Conservation (phyloP, 2,888 invertebrate species). For the Pogonocherus hispidulus region DNA sequence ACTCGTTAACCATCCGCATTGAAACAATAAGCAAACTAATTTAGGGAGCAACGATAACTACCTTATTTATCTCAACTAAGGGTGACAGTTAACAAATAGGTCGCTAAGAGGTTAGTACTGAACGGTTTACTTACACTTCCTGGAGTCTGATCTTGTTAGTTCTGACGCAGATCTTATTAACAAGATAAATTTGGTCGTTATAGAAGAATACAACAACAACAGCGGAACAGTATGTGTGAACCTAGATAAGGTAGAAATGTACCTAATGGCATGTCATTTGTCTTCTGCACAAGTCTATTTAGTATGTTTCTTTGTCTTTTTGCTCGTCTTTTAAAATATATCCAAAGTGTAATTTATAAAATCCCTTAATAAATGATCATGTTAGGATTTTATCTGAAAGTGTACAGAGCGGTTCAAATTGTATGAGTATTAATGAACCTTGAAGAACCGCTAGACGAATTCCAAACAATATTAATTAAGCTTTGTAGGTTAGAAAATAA, state of each 20-base stretch:
- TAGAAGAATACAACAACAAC: constrained; percentile 34
- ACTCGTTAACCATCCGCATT: constrained; percentile 16
- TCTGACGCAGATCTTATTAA: constrained; percentile 64
- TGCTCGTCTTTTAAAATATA: no score
- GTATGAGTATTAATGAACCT: no score
- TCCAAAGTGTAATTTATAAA: no score
- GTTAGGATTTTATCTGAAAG: no score
- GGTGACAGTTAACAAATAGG: constrained; percentile 66
- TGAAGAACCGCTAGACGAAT: no score
- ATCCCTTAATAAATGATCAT: no score
- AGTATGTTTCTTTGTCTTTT: no score
- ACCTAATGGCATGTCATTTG: background rate
- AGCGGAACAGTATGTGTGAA: constrained; percentile 35
- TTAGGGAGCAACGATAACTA: constrained; percentile 50
- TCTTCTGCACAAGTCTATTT: background rate
- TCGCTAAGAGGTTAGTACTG: constrained; percentile 61
- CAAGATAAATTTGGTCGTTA: constrained; percentile 63
- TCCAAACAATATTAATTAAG: no score
- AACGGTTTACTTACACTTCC: constrained; percentile 66
- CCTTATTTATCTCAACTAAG: constrained; percentile 63
- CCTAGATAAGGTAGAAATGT: background rate
- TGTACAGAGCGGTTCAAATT: no score
- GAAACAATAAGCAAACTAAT: constrained; percentile 33
- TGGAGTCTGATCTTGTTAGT: constrained; percentile 62
- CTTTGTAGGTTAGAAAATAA: no score